Percentiles rank a stretch among this genome's conserved stretches.
phyloP scores from a whole-genome alignment of 2,797 vertebrate species.

The Hyperoplus immaculatus region DNA sequence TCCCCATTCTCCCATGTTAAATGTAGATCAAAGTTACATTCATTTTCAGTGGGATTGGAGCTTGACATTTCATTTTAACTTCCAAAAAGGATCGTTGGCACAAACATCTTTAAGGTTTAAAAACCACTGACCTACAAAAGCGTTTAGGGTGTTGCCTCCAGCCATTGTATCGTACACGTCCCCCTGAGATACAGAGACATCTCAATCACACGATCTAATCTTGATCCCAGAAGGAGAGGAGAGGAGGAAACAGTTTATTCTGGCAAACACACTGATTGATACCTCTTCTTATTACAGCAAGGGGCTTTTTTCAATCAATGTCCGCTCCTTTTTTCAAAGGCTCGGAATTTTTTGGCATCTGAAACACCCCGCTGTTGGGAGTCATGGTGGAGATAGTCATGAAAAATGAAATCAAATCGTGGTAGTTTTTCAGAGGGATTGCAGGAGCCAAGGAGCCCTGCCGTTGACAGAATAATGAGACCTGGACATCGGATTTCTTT shows the following conservation, averaged over 20 bases:
- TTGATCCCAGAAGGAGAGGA: conserved; percentile 16
- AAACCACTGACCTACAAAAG: neutral
- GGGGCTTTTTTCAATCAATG: conserved; percentile 28
- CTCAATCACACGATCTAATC: neutral
- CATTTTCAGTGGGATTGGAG: neutral
- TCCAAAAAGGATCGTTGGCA: neutral
- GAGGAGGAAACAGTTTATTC: conserved; percentile 18
- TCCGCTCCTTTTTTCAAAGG: conserved; percentile 11
- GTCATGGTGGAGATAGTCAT: conserved; percentile 23
- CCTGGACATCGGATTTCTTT: conserved; percentile 39
- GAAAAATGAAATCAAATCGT: conserved; percentile 37
- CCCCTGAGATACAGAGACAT: conserved; percentile 17
- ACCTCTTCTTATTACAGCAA: conserved; percentile 32
- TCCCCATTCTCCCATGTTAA: too few relatives aligned
- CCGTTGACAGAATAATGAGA: conserved; percentile 60
- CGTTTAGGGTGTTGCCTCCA: conserved; percentile 3
- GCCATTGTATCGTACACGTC: neutral
- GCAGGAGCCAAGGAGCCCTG: conserved; percentile 26
- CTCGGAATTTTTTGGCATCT: conserved; percentile 38
- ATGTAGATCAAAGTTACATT: neutral
- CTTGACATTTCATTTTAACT: neutral
- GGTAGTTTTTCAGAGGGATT: conserved; percentile 5
- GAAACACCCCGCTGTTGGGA: conserved; percentile 29
- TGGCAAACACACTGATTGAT: conserved; percentile 49
- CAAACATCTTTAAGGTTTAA: neutral